Evolutionary conservation across 2,797 vertebrate genomes (phyloP), one percentile per base, ranked within the genome.

Genomic region (Phrynocephalus guinanensis): DNA sequence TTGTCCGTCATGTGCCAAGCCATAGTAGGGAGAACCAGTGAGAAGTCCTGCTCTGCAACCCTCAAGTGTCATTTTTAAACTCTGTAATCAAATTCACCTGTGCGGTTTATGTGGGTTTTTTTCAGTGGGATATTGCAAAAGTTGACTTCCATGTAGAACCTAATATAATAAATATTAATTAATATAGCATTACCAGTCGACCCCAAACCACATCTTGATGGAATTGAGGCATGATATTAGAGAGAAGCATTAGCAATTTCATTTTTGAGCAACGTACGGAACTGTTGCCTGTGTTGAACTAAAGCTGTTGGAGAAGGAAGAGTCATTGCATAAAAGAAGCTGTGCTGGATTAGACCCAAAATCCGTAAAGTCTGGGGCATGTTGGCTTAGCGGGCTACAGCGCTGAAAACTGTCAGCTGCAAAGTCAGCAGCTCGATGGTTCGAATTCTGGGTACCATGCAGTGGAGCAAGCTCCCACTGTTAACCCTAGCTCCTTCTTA

Each of bases 1-100:
- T 93, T 89, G 85, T 0, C 22, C 83, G 10, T 1, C 82, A 73
- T 84, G 86, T 73, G 30, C 15, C 16, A 71, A 38, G 13, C n/a
- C 28, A 72, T 13, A 24, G 60, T 24, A 9, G n/a, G 10, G 33
- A 56, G n/a, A 22, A 13, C 60, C 50, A 60, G 78, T 50, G n/a
- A 70, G 10, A 11, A 24, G n/a, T 44, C 13, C 2, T 24, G 15
- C 48, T 48, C 73, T 67, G 33, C 73, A 85, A 22, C 16, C 8
- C 28, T 38, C 5, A 33, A 6, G 5, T 6, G 16, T 52, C 28
- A 7, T 30, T 30, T 79, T 83, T 60, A 79, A 68, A 71, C n/a
- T 20, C 20, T 52, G 66, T 3, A 63, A 44, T 71, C n/a, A 68
- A 82, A 48, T 44, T 70, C 33, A 5, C 22, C 28, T 84, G 22